Base-by-base conservation (phyloP, 2,888 invertebrate species). In the Epinotia ramella region DNA sequence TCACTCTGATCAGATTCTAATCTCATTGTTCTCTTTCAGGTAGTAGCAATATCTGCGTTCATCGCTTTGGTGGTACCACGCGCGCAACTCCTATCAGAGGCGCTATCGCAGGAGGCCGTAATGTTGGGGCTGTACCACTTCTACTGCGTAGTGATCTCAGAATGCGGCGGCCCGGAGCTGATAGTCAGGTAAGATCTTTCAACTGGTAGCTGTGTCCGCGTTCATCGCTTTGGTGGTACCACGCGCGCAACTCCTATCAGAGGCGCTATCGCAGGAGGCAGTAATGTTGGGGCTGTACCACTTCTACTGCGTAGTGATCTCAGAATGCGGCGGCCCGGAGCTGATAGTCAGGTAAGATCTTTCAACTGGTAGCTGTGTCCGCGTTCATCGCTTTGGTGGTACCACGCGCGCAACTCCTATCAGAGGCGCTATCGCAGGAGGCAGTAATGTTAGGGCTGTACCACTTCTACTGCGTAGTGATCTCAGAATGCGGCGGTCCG, bases 241-340 rank as follows among this genome's bases (percentile, higher is more conserved):
- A 0, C 89, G 96, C 81, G 95, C 96, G n/a, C 95, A 96, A 79
- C 88, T 97, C 65, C 85, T 97, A 75, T 95, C 96, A 3, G 97
- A 97, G 87, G 96, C 96, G 0, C 88, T 96, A 65, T 96, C 96
- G 4, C 97, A 97, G 87, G 95, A 96, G 76, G 95, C 95, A 66
- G 95, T 97, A 78, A 96, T 96, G 95, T 94, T 96, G 60, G 95
- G 95, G 11, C 92, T 97, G 90, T 97, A 96, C 87, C 96, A 96
- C 78, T 91, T 97, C 80, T 97, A 96, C 90, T 95, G 96, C 79
- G 88, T 97, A 78, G 91, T 96, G 80, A 91, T 97, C 46, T 95
- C 96, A 5, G 96, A 96, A 81, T 95, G 95, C 78, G 96, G 96
- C 0, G 96, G 96, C 0, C 93, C 93, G 77, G 95, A 95, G 12